phyloP scores from a whole-genome alignment of 1,140 invertebrate species.

The Drosophila subpulchrella region DNA sequence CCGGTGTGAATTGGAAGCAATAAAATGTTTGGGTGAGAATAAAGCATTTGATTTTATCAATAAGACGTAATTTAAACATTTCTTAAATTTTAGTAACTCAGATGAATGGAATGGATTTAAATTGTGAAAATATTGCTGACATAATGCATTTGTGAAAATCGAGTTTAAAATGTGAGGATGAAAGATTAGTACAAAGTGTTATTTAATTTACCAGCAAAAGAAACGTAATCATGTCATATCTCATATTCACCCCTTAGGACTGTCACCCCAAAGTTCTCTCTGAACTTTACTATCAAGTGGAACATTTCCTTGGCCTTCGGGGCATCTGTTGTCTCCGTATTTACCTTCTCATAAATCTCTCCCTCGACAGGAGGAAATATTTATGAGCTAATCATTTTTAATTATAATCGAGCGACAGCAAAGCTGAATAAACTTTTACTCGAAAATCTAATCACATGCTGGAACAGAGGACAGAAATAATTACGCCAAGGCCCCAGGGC shows the following conservation, averaged over 20 bases:
- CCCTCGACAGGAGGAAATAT: slow-evolving; percentile 57
- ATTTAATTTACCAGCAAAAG: neutral
- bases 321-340: slow-evolving; percentile 19
- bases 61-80: neutral
- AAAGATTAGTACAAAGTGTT: neutral
- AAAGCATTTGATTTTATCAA: neutral
- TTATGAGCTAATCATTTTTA: slow-evolving; percentile 76
- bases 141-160: slow-evolving; percentile 15
- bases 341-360: slow-evolving; percentile 46
- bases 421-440: slow-evolving; percentile 51
- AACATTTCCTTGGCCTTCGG: slow-evolving; percentile 12
- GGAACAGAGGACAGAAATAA: slow-evolving; percentile 57
- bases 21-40: slow-evolving; percentile 22
- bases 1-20: slow-evolving; percentile 26
- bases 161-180: neutral
- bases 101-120: slow-evolving; percentile 6
- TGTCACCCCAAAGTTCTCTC: neutral
- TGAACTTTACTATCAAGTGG: slow-evolving; percentile 6
- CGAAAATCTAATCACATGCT: slow-evolving; percentile 56
- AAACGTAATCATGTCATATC: too few species aligned
- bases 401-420: slow-evolving; percentile 63
- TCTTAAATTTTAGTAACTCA: slow-evolving; percentile 19
- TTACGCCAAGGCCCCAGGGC: slow-evolving; percentile 41
- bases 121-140: slow-evolving; percentile 29
- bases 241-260: neutral